Base-by-base conservation (phyloP, 2,888 invertebrate genomes). In the Idaea dimidiata region DNA sequence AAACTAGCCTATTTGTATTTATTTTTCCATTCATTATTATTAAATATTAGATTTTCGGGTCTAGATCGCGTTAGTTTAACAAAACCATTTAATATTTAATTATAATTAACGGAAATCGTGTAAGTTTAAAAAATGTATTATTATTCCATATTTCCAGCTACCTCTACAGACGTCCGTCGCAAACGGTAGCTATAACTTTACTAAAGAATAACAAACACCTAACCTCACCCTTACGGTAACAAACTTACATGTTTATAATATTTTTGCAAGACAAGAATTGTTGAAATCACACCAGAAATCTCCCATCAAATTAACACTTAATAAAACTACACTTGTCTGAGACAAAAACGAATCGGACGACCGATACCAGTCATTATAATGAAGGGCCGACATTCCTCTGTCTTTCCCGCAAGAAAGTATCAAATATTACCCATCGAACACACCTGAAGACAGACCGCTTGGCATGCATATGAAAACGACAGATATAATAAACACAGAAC, bases 371-470 rank as follows among this genome's bases (percentile, higher is more conserved):
- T 73, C 72, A 74, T 77, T 72, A 78, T 80, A 82, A 82, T 80
- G 80, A 80, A 73, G 74, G 72, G 73, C 77, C 72, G 69, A 77
- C 80, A 80, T 81, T 80, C 81, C 74, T 72, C 73, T 74, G 82
- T 80, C 81, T 82, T 80, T 72, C 76, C 73, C 68, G 86, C 90
- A 91, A 90, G 89, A 91, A 91, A 88, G 91, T 89, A 91, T 91
- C 91, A 91, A 91, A 91, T 90, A 88, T 88, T 89, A 88, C 82
- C 83, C 85, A 83, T 84, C 86, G 84, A 78, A 86, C 90, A 91
- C 91, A 90, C 91, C 91, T 90, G 87, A 90, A 83, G 82, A 72
- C 79, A 83, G 83, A 84, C 86, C 80, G 76, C 81, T 78, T 80
- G 88, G 90, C 88, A 89, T 89, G 89, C 89, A 88, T 86, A 86